Conservation (phyloP, 2,888 invertebrate species). For the Eremobia ochroleuca region DNA sequence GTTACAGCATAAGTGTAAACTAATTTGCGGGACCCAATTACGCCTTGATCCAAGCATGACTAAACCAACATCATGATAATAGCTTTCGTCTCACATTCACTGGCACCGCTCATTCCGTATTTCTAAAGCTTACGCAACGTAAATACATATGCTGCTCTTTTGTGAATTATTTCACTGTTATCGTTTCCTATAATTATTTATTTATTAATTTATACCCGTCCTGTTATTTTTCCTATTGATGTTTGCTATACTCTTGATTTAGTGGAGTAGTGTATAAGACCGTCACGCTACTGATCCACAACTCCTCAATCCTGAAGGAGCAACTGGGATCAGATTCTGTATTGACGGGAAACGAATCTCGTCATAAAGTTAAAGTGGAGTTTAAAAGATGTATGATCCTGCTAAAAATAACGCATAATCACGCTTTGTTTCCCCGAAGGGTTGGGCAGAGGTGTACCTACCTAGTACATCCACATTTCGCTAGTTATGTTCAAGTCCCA, state of each 20-base stretch:
- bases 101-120: slow-evolving; percentile 42
- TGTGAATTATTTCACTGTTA: slow-evolving; percentile 31
- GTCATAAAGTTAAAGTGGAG: neutral
- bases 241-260: neutral
- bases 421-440: neutral
- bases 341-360: neutral
- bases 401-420: neutral
- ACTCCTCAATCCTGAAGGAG: neutral
- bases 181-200: neutral
- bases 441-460: neutral
- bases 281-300: neutral
- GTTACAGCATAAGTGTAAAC: slow-evolving; percentile 35
- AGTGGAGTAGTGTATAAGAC: neutral
- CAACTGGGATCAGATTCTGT: neutral
- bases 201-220: no score
- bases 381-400: neutral
- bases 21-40: slow-evolving; percentile 32
- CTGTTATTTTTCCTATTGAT: neutral
- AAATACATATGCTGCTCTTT: slow-evolving; percentile 21
- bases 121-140: slow-evolving; percentile 55
- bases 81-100: slow-evolving; percentile 40
- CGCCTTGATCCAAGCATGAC: slow-evolving; percentile 19
- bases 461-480: neutral
- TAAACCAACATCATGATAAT: slow-evolving; percentile 31
- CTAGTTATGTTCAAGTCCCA: no score